Base-by-base conservation (phyloP, 2,797 vertebrate species). In the Parotocinclus haroldoi region DNA sequence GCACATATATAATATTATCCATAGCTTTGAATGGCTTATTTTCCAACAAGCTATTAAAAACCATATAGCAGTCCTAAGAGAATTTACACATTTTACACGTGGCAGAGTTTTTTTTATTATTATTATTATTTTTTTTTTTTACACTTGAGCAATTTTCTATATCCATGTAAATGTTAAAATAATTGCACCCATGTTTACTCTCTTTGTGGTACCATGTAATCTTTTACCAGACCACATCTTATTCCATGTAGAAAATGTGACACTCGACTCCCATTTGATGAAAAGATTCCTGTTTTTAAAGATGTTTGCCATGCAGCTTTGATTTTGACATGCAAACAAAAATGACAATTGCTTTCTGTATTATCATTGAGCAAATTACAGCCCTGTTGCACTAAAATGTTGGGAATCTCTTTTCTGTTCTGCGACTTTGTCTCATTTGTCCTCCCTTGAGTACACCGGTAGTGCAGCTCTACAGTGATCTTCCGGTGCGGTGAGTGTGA, bases 81-180 rank as follows among this genome's bases (percentile, higher is more conserved):
- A 14, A 5, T n/a, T 7, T 9, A 16, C 3, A 50, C 14, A 10
- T 63, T 40, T 54, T 52, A 54, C 50, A 16, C 18, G 58, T 45
- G 38, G 14, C 10, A 48, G 63, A 40, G 67, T 46, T 39, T 63
- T 63, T 69, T 69, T 10, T 45, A 52, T 11, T 8, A 59, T 45
- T 38, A 59, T 60, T 39, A 27, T 44, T 59, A 71, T 36, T 68
- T 58, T 66, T 50, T 72, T 52, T 52, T 62, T 66, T 57, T 59
- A 42, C 66, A 66, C 66, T 60, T 69, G 67, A 65, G 39, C 69
- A 71, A 38, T 61, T 66, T 76, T 71, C 62, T 66, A 78, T 76
- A 78, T 76, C 75, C 71, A 79, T 79, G 72, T 73, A 80, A 79
- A 80, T 79, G 68, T 52, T 54, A 48, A 73, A 75, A 76, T 76